These are phyloP conservation scores for Aphelenchoides fujianensis DNA, from an alignment of 1,140 invertebrate genomes.

Conservation along the genomic window DNA sequence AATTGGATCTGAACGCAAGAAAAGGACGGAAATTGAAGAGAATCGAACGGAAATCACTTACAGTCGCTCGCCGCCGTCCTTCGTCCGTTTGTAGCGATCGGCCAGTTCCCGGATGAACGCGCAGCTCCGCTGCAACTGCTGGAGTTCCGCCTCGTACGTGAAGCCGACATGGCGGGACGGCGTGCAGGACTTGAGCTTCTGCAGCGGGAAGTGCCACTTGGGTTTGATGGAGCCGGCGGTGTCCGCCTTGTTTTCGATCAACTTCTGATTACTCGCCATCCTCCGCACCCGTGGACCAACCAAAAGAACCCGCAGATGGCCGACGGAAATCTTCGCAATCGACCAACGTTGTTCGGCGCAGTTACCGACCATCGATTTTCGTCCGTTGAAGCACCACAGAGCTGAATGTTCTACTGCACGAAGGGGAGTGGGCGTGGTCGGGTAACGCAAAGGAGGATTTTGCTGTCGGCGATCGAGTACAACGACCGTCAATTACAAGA, in stretches of 20 bases:
- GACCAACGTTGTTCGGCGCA: no score
- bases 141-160: not conserved
- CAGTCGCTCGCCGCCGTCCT: not conserved
- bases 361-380: no score
- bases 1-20: conserved; percentile 16
- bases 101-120: conserved; percentile 8
- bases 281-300: not conserved
- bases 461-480: no score
- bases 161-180: not conserved
- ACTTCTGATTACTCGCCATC: not conserved
- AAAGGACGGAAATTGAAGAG: not conserved
- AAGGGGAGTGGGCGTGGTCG: no score
- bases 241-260: not conserved
- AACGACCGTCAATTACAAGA: no score
- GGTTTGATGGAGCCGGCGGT: not conserved
- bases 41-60: no score
- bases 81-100: not conserved
- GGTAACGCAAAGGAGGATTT: no score
- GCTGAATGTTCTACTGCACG: no score
- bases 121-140: not conserved
- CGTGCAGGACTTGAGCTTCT: not conserved
- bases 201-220: not conserved
- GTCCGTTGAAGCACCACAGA: not conserved
- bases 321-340: no score
- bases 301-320: not conserved